A percentile compares a stretch with the other conserved stretches of the same genome.
Evolutionary conservation across 2,113 vertebrate species (phyloP).

Genomic region (Nematolebias whitei): DNA sequence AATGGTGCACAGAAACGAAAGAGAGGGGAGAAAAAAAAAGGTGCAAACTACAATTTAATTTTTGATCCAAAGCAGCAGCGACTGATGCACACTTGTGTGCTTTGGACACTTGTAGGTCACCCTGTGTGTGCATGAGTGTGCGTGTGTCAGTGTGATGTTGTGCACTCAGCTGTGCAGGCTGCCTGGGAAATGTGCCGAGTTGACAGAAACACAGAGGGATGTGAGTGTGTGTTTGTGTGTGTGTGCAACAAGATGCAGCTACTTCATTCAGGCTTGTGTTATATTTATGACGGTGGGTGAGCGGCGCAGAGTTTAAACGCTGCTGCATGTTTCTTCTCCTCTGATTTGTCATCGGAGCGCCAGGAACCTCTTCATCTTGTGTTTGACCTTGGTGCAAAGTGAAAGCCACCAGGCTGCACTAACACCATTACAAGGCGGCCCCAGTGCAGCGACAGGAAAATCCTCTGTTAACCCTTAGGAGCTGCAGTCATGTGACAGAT

Average conservation of each 20-base stretch:
- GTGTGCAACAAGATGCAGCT: constrained; percentile 68
- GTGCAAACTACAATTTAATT: constrained; percentile 65
- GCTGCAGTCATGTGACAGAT: neutral
- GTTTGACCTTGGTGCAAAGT: constrained; percentile 69
- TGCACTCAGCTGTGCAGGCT: constrained; percentile 73
- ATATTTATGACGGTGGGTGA: constrained; percentile 64
- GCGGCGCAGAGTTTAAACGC: constrained; percentile 42
- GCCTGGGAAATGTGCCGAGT: constrained; percentile 75
- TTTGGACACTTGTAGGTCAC: constrained; percentile 75
- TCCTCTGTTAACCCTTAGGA: constrained; percentile 14
- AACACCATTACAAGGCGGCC: constrained; percentile 31
- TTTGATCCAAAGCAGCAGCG: constrained; percentile 65
- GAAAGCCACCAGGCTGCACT: constrained; percentile 48
- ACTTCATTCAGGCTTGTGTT: constrained; percentile 66
- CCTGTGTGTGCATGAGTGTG: constrained; percentile 35
- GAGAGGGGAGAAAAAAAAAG: constrained; percentile 17
- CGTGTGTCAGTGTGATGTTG: constrained; percentile 40
- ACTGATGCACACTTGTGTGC: constrained; percentile 65
- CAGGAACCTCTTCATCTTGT: constrained; percentile 53
- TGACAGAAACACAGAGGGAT: constrained; percentile 68
- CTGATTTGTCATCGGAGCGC: constrained; percentile 37
- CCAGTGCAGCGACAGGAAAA: constrained; percentile 18
- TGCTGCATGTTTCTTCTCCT: constrained; percentile 39
- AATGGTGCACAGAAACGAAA: neutral
- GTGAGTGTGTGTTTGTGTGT: constrained; percentile 18